These are phyloP conservation scores for Malurus leucopterus DNA, from an alignment of 2,797 vertebrate genomes.

Conservation along the genomic window DNA sequence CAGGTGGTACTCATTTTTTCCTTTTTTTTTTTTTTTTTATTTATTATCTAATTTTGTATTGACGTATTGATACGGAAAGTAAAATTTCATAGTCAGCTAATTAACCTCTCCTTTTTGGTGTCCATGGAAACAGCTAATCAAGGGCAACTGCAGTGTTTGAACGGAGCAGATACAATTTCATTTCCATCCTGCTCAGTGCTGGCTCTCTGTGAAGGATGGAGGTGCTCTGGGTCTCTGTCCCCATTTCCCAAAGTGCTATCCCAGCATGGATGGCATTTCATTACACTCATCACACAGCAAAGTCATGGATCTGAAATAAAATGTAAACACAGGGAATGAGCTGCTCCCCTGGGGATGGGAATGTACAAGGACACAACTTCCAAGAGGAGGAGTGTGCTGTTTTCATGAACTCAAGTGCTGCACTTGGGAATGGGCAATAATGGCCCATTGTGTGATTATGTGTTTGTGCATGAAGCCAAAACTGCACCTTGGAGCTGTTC, in stretches of 20 bases:
- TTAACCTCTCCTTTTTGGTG: neutral
- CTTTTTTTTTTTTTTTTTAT: neutral
- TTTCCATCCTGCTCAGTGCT: neutral
- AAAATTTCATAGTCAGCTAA: neutral
- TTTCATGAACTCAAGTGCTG: neutral
- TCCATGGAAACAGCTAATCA: neutral
- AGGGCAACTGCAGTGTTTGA: neutral
- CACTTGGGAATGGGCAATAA: neutral
- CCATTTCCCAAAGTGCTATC: fast-evolving
- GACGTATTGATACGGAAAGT: neutral
- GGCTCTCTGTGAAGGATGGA: neutral
- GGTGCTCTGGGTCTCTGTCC: neutral
- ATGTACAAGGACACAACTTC: neutral
- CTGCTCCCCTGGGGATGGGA: neutral
- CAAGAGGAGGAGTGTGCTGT: neutral
- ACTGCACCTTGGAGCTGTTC: neutral
- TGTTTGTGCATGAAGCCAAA: neutral
- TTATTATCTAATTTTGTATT: neutral
- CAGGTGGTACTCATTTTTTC: neutral
- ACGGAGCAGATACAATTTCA: neutral
- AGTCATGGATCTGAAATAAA: neutral
- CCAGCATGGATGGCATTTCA: neutral
- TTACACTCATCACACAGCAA: neutral
- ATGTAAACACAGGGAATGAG: neutral
- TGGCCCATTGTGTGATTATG: neutral